Percentiles rank a stretch among this genome's conserved stretches.
These are phyloP conservation scores for Yoshiicerus persimilis DNA, from an alignment of 1,140 invertebrate species.

Conservation along the genomic window DNA sequence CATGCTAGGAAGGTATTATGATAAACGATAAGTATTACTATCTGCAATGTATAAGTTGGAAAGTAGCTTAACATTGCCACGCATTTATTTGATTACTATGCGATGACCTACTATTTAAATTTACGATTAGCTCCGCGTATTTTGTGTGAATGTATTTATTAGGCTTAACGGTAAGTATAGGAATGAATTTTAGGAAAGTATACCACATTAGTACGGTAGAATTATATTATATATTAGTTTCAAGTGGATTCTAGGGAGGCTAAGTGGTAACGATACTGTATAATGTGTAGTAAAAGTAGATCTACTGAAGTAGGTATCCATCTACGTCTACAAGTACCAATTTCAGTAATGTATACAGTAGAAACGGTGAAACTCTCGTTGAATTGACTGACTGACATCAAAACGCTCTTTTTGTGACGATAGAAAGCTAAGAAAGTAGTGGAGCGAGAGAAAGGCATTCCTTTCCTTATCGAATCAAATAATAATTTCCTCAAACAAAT, in stretches of 20 bases:
- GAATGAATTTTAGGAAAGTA: background rate
- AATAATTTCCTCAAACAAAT: conserved; percentile 29
- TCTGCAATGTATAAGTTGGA: background rate
- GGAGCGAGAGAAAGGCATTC: background rate
- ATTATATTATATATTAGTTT: no score
- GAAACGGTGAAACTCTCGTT: background rate
- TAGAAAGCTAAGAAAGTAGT: background rate
- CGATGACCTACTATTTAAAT: background rate
- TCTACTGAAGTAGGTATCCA: background rate
- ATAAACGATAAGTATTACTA: background rate
- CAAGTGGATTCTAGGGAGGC: background rate
- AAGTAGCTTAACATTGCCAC: background rate
- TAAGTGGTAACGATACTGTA: background rate
- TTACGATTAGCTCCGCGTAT: background rate
- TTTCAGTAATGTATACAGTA: background rate
- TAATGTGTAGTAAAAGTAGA: background rate
- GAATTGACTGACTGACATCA: conserved; percentile 15
- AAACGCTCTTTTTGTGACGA: background rate
- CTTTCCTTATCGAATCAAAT: conserved; percentile 28
- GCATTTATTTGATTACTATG: background rate
- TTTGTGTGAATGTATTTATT: background rate
- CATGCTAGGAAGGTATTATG: no score
- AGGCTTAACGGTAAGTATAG: no score
- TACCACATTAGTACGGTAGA: background rate
- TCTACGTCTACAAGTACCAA: no score